Evolutionary conservation across 1,140 invertebrate genomes (phyloP).

Genomic region (Ostrea edulis): DNA sequence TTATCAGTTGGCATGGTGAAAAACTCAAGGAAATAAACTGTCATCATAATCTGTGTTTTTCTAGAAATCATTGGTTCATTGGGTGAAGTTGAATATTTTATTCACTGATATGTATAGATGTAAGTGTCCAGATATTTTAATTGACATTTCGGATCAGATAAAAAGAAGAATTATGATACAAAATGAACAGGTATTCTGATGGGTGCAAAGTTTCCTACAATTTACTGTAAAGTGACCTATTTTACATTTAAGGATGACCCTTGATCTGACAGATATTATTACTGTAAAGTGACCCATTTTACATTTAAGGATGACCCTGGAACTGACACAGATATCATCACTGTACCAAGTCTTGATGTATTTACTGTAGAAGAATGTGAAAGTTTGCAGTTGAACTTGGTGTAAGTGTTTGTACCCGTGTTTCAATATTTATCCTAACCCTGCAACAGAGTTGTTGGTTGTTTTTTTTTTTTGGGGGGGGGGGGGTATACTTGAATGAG

Average conservation of each 20-base stretch:
- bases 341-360: slow-evolving; percentile 34
- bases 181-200: too few species aligned
- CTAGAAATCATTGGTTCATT: too few species aligned
- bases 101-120: too few species aligned
- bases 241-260: slow-evolving; percentile 9
- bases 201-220: neutral
- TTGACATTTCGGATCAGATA: neutral
- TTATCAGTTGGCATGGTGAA: neutral
- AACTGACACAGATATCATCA: slow-evolving; percentile 37
- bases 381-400: slow-evolving; percentile 49
- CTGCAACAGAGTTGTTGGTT: too few species aligned
- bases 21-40: neutral
- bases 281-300: neutral
- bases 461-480: neutral
- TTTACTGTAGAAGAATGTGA: slow-evolving; percentile 49
- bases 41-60: too few species aligned
- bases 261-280: slow-evolving; percentile 29
- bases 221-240: neutral
- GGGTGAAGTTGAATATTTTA: too few species aligned
- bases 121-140: too few species aligned
- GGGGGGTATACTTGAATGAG: neutral
- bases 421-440: too few species aligned
- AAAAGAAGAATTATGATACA: slow-evolving; percentile 7
- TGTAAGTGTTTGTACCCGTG: slow-evolving; percentile 16
- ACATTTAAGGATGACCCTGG: slow-evolving; percentile 3